Evolutionary conservation across 2,113 vertebrate genomes (phyloP), one percentile per base, ranked within the genome.

Genomic region (Colistium nudipinnis): DNA sequence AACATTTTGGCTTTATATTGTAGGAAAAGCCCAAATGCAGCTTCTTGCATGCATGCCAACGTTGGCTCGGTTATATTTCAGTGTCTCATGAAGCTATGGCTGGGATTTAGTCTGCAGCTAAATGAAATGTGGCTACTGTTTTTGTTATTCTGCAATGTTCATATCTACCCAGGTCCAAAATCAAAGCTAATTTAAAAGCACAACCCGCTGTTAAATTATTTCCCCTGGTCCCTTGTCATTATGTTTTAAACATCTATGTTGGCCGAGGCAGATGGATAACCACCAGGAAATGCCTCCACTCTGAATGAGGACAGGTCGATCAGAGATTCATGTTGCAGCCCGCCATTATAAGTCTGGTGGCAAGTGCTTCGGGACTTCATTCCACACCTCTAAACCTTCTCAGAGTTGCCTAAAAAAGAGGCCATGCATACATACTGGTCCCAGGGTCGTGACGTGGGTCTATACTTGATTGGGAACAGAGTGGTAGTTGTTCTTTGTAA

Each of bases 401-500:
- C 44, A 47, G 55, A 7, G 60, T 71, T 33, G 27, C 31, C 59
- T 39, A 47, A 66, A 55, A 57, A 62, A 38, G 41, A 70, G 70
- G 28, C 20, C 31, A 7, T 63, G 33, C 30, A 44, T 56, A 35
- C 67, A 59, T 48, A n/a, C 65, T 47, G 71, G 54, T 88, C 82
- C 78, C 81, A 33, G 74, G 70, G 60, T 3, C 25, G 63, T 84
- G 78, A 84, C 66, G 60, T 84, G 82, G 67, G 47, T 61, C 55
- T 78, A 16, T 27, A 49, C 70, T 78, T 76, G 78, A 88, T 47
- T 81, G 70, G 30, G 67, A 84, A 86, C 85, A 85, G 70, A 82
- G 60, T 52, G 60, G 25, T 41, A 27, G 73, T 86, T 89, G 79
- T 81, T 85, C 64, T 74, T 35, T n/a, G 36, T 59, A 51, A 49